Conservation (phyloP, 2,113 vertebrate genomes). For the Thamnophis sirtalis region DNA sequence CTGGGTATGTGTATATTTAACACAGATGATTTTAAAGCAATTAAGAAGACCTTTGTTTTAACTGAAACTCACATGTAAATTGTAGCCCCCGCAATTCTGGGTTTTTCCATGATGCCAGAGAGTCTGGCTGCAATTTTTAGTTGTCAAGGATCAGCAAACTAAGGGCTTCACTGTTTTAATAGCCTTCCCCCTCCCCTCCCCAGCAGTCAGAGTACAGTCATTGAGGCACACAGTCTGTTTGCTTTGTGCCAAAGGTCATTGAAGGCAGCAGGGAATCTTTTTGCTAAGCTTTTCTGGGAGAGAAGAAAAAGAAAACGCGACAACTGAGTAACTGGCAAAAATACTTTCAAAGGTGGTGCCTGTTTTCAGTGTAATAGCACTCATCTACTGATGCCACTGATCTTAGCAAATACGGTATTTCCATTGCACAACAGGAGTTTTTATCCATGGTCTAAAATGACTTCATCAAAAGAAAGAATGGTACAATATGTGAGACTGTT, state of each 20-base stretch:
- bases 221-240: background rate
- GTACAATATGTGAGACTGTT: background rate
- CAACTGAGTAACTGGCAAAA: background rate
- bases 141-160: conserved; percentile 18
- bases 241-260: conserved; percentile 1
- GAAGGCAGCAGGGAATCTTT: background rate
- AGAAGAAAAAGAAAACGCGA: background rate
- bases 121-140: background rate
- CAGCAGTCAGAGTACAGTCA: background rate
- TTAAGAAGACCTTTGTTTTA: background rate
- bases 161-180: conserved; percentile 24
- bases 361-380: background rate
- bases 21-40: background rate
- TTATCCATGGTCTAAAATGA: conserved; percentile 9
- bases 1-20: background rate
- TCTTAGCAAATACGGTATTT: background rate
- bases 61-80: conserved; percentile 13
- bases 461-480: background rate
- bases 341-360: background rate
- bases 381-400: background rate
- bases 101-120: background rate
- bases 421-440: background rate
- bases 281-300: background rate
- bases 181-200: background rate
- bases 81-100: background rate